Conservation (phyloP, 2,888 invertebrate species). For the Teinopalpus imperialis region DNA sequence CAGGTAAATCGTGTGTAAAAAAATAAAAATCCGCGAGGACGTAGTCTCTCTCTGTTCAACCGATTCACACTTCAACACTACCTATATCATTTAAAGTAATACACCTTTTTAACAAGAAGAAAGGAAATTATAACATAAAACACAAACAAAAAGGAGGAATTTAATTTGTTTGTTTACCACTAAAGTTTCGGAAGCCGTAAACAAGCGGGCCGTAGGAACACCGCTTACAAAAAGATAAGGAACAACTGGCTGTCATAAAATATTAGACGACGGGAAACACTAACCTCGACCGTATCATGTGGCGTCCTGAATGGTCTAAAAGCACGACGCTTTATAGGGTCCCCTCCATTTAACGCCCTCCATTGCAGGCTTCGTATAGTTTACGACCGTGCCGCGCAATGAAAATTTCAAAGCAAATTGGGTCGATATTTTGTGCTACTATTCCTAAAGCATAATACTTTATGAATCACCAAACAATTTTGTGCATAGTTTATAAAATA, state of each 20-base stretch:
- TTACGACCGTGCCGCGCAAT: constrained; percentile 4
- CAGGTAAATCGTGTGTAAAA: too few species aligned
- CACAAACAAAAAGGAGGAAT: neutral
- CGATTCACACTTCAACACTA: too few species aligned
- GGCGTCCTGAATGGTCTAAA: constrained; percentile 12
- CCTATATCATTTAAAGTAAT: too few species aligned
- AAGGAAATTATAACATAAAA: too few species aligned
- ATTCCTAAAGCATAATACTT: neutral
- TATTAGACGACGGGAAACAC: constrained; percentile 23
- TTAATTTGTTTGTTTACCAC: constrained; percentile 19
- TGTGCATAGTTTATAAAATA: too few species aligned
- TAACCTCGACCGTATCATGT: constrained; percentile 15
- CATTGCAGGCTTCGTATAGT: constrained; percentile 4
- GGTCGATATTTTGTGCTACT: neutral
- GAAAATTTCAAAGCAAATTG: constrained; percentile 18
- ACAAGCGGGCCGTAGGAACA: constrained; percentile 9
- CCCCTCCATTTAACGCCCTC: constrained; percentile 11
- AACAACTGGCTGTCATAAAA: constrained; percentile 23
- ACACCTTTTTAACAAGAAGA: too few species aligned
- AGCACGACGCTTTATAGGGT: constrained; percentile 13
- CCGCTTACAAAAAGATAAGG: constrained; percentile 19
- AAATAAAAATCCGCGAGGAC: too few species aligned
- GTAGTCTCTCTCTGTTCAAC: too few species aligned
- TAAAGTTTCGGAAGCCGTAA: constrained; percentile 18
- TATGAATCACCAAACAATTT: too few species aligned